Percentiles rank a stretch among this genome's conserved stretches.
These are phyloP conservation scores for Halyomorpha halys DNA, from an alignment of 1,140 invertebrate species.

Conservation along the genomic window DNA sequence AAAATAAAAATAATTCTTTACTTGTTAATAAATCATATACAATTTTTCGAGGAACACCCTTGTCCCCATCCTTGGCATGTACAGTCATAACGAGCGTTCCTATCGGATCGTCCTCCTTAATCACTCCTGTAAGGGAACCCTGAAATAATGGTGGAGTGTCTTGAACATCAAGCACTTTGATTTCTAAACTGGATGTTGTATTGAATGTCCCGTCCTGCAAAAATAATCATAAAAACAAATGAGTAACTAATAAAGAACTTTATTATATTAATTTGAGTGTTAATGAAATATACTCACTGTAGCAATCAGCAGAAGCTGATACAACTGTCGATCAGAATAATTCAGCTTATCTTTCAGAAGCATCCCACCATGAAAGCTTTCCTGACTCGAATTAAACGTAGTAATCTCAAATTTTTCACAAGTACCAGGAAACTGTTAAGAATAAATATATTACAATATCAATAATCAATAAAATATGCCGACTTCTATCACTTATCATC, in stretches of 20 bases:
- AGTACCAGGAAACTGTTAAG: conserved; percentile 52
- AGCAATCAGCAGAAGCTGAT: conserved; percentile 57
- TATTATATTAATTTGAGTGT: no score
- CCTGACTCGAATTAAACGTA: conserved; percentile 49
- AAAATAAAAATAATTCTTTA: conserved; percentile 41
- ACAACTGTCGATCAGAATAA: conserved; percentile 62
- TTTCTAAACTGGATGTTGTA: conserved; percentile 57
- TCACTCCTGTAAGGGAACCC: conserved; percentile 63
- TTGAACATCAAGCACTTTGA: conserved; percentile 70
- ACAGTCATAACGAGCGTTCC: conserved; percentile 70
- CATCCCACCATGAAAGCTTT: conserved; percentile 50
- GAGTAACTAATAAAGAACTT: no score
- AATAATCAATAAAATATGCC: no score
- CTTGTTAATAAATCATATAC: conserved; percentile 68
- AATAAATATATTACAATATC: conserved; percentile 17
- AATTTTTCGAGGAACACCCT: conserved; percentile 64
- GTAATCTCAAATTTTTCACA: conserved; percentile 60
- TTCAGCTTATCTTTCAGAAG: conserved; percentile 53
- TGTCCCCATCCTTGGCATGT: conserved; percentile 70
- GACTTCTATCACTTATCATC: no score
- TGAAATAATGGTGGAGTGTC: conserved; percentile 72
- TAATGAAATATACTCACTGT: conserved; percentile 52
- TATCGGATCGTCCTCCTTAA: conserved; percentile 73
- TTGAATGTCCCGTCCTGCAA: conserved; percentile 65
- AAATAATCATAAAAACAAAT: not conserved